Evolutionary conservation across 2,797 vertebrate species (phyloP).

Genomic region (Anas bernieri): DNA sequence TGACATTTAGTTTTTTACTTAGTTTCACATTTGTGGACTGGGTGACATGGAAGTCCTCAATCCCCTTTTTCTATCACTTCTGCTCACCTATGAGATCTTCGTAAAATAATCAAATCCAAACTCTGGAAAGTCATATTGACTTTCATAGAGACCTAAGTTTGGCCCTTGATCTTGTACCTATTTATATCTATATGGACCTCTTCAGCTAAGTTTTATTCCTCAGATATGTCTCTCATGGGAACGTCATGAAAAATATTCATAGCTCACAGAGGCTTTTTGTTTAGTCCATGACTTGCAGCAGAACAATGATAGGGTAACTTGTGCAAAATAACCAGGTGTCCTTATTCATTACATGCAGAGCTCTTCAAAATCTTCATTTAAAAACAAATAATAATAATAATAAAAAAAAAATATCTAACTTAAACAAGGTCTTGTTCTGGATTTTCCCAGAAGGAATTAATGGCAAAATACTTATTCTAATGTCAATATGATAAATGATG

Average conservation of each 20-base stretch:
- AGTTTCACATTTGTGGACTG: neutral
- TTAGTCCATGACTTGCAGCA: neutral
- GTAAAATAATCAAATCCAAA: neutral
- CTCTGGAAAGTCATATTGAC: neutral
- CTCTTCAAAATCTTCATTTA: neutral
- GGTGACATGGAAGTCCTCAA: neutral
- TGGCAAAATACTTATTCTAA: neutral
- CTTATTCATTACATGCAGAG: neutral
- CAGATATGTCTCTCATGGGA: neutral
- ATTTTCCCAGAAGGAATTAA: neutral
- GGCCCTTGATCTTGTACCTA: neutral
- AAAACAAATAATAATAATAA: too few species aligned
- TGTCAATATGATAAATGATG: neutral
- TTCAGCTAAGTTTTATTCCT: neutral
- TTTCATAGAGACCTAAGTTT: neutral
- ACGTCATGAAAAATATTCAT: neutral
- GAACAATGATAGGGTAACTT: neutral
- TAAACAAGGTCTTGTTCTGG: neutral
- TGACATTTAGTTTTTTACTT: neutral
- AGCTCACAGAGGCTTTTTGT: neutral
- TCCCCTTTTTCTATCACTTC: neutral
- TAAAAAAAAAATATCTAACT: neutral
- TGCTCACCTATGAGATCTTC: neutral
- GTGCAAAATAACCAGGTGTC: neutral
- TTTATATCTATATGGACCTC: neutral